Base-by-base conservation (phyloP, 35 echinoderm and acorn worm genomes). In the Anneissia japonica region DNA sequence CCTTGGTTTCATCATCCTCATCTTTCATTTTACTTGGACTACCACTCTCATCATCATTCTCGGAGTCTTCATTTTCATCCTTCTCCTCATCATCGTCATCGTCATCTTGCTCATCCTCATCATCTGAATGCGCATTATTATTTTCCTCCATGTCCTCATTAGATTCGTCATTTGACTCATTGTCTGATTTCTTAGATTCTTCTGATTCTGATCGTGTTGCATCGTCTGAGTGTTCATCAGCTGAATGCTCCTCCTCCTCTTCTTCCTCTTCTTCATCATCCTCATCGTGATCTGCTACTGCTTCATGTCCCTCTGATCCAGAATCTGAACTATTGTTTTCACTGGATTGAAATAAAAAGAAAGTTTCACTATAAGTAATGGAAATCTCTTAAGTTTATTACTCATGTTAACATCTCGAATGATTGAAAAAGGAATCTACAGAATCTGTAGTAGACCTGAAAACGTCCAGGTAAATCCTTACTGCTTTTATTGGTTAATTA, bases 81-180 rank as follows among this genome's bases (percentile, higher is more conserved):
- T 86, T 75, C 28, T 87, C 86, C 14, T 38, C 76, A 5, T 78
- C 76, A 33, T 80, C 34, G 35, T 87, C 86, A 46, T 80, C 75
- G 34, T 80, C 86, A 87, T 77, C 79, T 23, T 87, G 75, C 3
- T 85, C 72, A 80, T 87, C 85, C 35, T 87, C 86, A 56, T 87
- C 75, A 56, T 80, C 86, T 9, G 51, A 64, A 26, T 64, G 51
- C 17, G 38, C 73, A 37, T 78, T 38, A 78, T 78, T 38, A 78
- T 78, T 38, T 16, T 78, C 76, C 9, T 75, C 74, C 3, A 4
- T 26, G 23, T 78, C 76, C 3, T 78, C 36, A 78, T 35, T 35
- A 16, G 74, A 40, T 34, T 87, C 46, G 35, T 80, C 41, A 10
- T 79, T 72, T 64, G 51, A 64, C 11, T 64, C 51, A 64, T 45